A percentile compares a stretch with the other conserved stretches of the same genome.
These are phyloP conservation scores for Taxidea taxus DNA, from an alignment of 2,113 vertebrate genomes.

Conservation along the genomic window DNA sequence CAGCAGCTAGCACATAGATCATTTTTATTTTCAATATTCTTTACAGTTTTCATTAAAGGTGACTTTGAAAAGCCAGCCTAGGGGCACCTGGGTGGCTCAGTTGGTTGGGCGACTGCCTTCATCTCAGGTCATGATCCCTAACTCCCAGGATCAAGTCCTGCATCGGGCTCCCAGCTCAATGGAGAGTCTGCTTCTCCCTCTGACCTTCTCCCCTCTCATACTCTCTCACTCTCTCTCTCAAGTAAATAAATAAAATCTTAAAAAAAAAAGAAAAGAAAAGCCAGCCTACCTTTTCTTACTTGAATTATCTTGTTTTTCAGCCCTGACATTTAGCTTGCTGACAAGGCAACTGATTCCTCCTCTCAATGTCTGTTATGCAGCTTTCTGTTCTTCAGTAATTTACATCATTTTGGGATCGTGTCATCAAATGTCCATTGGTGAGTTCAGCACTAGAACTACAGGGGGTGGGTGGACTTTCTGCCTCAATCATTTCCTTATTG, in stretches of 20 bases:
- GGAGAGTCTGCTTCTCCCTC: too few relatives aligned
- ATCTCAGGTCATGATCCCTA: too few relatives aligned
- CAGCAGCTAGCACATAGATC: not conserved
- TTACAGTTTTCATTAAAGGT: conserved; percentile 12
- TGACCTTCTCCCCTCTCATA: too few relatives aligned
- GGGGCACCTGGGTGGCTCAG: too few relatives aligned
- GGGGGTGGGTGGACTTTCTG: not conserved
- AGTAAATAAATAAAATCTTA: too few relatives aligned
- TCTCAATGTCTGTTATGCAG: conserved; percentile 71
- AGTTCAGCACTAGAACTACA: conserved; percentile 42
- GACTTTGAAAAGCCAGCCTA: conserved; percentile 22
- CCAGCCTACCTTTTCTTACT: conserved; percentile 32
- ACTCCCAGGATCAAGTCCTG: too few relatives aligned
- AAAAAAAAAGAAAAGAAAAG: too few relatives aligned
- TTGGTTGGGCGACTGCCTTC: too few relatives aligned
- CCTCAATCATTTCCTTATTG: not conserved
- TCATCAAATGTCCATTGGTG: conserved; percentile 79
- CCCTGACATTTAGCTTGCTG: conserved; percentile 71
- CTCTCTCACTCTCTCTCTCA: too few relatives aligned
- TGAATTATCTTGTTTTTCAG: conserved; percentile 71
- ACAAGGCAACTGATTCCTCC: conserved; percentile 74
- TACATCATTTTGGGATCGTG: conserved; percentile 80
- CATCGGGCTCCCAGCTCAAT: too few relatives aligned
- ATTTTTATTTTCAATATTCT: conserved; percentile 29
- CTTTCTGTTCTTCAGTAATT: conserved; percentile 75